Evolutionary conservation across 2,888 invertebrate genomes (phyloP), one percentile per base, ranked within the genome.

Genomic region (Sesamia inferens): DNA sequence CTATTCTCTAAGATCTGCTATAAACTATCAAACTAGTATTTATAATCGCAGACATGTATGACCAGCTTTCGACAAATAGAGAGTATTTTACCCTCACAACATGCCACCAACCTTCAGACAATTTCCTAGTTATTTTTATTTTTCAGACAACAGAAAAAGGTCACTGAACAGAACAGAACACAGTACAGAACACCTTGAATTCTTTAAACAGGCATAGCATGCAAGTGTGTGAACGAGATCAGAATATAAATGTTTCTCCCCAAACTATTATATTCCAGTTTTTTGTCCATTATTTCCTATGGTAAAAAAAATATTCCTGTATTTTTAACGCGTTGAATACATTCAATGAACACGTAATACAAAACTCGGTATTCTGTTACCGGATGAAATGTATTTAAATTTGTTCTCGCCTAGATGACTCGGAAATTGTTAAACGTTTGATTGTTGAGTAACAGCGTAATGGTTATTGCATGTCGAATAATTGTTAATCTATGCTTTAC

Each of bases 141-240:
- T 64, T 71, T 78, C 54, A 62, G 48, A 54, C 42, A 57, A 13
- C 31, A 47, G 42, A 51, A 76, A 77, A 68, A 84, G 82, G 78
- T 72, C 76, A 78, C 72, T 54, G 75, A 48, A 74, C 83, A 48
- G 31, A 10, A 78, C 72, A 54, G 75, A 48, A 74, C 83, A 48
- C 31, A 10, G 63, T 66, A 70, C 44, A 72, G 51, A 68, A 58
- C 69, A 81, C 85, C 83, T 83, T 85, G 71, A 81, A 83, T 81
- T 77, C 19, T 63, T 79, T 76, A 74, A 83, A 73, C 85, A 81
- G 83, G 79, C 73, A 73, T 62, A 51, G 42, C 59, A 62, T 63
- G 73, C 66, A 74, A 78, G 74, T 83, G 75, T 74, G 73, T 55
- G 83, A 82, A 83, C 73, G 74, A 67, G 84, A 85, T 75, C 79